Percentiles rank a stretch among this genome's conserved stretches.
phyloP scores from a whole-genome alignment of 2,797 vertebrate species.

The Epinephelus malabaricus region DNA sequence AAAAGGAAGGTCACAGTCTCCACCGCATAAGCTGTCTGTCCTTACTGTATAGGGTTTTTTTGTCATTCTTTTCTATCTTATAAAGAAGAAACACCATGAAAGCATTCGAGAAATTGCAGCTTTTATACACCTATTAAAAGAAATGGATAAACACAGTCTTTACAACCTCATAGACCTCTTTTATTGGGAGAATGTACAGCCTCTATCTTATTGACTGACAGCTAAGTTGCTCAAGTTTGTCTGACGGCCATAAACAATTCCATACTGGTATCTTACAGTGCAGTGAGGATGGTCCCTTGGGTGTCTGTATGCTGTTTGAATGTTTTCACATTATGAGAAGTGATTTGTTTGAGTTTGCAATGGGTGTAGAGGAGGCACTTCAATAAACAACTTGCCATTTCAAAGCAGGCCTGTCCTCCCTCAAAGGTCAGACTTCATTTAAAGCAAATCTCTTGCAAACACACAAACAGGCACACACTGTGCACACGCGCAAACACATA shows the following conservation, averaged over 20 bases:
- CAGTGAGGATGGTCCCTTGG: constrained; percentile 5
- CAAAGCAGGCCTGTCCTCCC: constrained; percentile 70
- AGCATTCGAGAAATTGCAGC: background rate
- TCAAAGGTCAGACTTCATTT: constrained; percentile 84
- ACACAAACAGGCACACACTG: constrained; percentile 62
- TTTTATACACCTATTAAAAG: constrained; percentile 30
- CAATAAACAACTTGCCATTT: constrained; percentile 85
- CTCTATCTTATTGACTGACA: constrained; percentile 29
- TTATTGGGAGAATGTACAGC: constrained; percentile 22
- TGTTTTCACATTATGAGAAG: constrained; percentile 76
- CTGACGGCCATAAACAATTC: constrained; percentile 37
- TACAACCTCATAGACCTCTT: background rate
- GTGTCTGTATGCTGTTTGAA: constrained; percentile 65
- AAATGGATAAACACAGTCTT: constrained; percentile 5
- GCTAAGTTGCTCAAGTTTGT: constrained; percentile 21
- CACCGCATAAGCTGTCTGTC: background rate
- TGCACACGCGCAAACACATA: constrained; percentile 28
- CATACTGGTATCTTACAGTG: constrained; percentile 17
- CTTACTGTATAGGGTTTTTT: background rate
- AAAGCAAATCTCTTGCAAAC: constrained; percentile 79
- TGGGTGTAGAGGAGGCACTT: constrained; percentile 64
- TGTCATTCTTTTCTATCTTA: background rate
- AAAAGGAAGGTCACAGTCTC: background rate
- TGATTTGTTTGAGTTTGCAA: constrained; percentile 67
- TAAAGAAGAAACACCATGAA: constrained; percentile 4